Percentiles rank a stretch among this genome's conserved stretches.
phyloP scores from a whole-genome alignment of 1,140 invertebrate genomes.

The Drosophila dunni region DNA sequence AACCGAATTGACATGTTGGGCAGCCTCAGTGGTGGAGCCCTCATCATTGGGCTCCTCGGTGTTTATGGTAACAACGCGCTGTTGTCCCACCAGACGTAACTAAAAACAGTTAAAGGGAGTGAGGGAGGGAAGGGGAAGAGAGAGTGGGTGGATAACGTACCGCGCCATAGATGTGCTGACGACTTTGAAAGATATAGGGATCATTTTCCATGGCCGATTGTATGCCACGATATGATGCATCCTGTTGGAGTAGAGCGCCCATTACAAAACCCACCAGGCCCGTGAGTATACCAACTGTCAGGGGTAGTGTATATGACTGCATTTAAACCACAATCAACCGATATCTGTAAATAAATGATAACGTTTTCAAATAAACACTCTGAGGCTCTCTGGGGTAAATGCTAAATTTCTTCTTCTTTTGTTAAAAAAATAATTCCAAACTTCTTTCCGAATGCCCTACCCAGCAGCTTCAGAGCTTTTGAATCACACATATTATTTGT shows the following conservation, averaged over 20 bases:
- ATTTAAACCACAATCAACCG: constrained; percentile 4
- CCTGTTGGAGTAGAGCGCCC: constrained; percentile 60
- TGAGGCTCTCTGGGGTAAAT: neutral
- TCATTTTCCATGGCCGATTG: constrained; percentile 41
- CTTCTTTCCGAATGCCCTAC: neutral
- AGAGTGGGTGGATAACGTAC: constrained; percentile 33
- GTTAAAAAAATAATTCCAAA: neutral
- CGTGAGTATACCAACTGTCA: constrained; percentile 29
- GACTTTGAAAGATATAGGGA: constrained; percentile 54
- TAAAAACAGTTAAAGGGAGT: too few species aligned
- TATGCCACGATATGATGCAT: constrained; percentile 51
- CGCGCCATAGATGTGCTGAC: constrained; percentile 46
- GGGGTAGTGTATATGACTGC: constrained; percentile 20
- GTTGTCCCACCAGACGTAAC: constrained; percentile 20
- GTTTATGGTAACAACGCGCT: neutral
- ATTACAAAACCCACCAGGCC: constrained; percentile 49
- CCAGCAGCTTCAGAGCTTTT: constrained; percentile 1
- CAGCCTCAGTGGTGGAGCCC: neutral
- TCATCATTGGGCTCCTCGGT: neutral
- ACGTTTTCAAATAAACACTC: neutral
- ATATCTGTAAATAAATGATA: too few species aligned
- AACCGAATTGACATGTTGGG: neutral
- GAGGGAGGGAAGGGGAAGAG: too few species aligned
- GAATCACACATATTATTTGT: neutral
- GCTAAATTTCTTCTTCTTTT: constrained; percentile 2